Evolutionary conservation across 2,888 invertebrate species (phyloP), one percentile per base, ranked within the genome.

Genomic region (Dastarcus helophoroides): DNA sequence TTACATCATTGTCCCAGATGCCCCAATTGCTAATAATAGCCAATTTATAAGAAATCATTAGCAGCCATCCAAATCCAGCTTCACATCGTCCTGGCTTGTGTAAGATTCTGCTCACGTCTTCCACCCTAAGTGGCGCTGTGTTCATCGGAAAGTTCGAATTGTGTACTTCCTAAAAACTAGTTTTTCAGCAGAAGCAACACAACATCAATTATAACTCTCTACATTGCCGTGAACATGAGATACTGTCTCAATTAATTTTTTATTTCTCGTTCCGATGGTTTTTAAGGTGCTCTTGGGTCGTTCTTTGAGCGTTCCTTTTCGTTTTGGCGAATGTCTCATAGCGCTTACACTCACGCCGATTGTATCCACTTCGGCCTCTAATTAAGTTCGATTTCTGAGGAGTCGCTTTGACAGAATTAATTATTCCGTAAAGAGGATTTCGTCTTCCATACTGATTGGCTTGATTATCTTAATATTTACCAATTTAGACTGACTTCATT

Each of bases 351-450:
- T 17, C 6, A 17, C 6, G 6, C 6, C n/a, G 6, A 7, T 6
- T 17, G n/a, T 7, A 17, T 6, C 6, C 19, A 17, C 19, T n/a
- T n/a, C 19, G 19, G n/a, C 6, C 5, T 9, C 39, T 43, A 43
- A 46, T 46, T 44, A 40, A 40, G 48, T 47, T 50, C 25, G 21
- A 43, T 46, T 50, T 52, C 50, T n/a, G n/a, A n/a, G n/a, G n/a
- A n/a, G n/a, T n/a, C n/a, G n/a, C n/a, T n/a, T n/a, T n/a, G n/a
- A n/a, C n/a, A n/a, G n/a, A n/a, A n/a, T n/a, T n/a, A n/a, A n/a
- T n/a, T n/a, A n/a, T n/a, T n/a, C n/a, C n/a, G n/a, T n/a, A n/a
- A n/a, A n/a, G n/a, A n/a, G n/a, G n/a, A n/a, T n/a, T n/a, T n/a
- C n/a, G n/a, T n/a, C n/a, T n/a, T n/a, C n/a, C n/a, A n/a, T n/a